Evolutionary conservation across 1,140 invertebrate species (phyloP).

Genomic region (Drosophila murphyi): DNA sequence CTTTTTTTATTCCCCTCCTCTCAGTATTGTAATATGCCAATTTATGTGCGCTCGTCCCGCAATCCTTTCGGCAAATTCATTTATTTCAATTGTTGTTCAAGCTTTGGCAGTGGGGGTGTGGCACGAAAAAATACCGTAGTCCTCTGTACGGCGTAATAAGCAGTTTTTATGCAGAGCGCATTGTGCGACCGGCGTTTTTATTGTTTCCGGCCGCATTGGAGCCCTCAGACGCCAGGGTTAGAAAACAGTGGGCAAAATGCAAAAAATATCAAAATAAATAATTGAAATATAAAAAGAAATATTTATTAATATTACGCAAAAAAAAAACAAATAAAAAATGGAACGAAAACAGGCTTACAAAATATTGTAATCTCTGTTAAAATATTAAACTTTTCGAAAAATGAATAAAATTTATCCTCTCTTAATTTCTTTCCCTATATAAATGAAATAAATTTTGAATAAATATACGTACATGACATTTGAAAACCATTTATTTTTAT

Average conservation of each 20-base stretch:
- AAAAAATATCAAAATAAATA: not conserved
- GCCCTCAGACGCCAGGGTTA: constrained; percentile 17
- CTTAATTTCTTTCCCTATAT: too few species aligned
- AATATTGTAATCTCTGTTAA: too few species aligned
- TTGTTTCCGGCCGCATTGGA: constrained; percentile 67
- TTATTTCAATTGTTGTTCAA: constrained; percentile 79
- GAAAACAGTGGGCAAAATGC: constrained; percentile 33
- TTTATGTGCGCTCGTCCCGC: constrained; percentile 61
- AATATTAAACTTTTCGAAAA: too few species aligned
- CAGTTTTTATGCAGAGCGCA: constrained; percentile 73
- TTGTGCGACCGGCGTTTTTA: constrained; percentile 68
- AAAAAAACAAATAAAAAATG: too few species aligned
- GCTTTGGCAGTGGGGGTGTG: constrained; percentile 27
- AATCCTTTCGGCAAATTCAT: constrained; percentile 78
- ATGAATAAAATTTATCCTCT: too few species aligned
- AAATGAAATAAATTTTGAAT: too few species aligned
- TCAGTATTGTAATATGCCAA: constrained; percentile 51
- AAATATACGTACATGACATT: too few species aligned
- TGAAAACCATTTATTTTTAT: too few species aligned
- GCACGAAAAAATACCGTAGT: constrained; percentile 31
- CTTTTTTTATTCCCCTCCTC: constrained; percentile 2
- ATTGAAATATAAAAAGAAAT: not conserved
- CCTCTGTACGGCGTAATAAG: constrained; percentile 74
- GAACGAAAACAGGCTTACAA: too few species aligned
- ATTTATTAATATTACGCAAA: too few species aligned